phyloP scores from a whole-genome alignment of 2,797 vertebrate species.

The Xenentodon cancila region DNA sequence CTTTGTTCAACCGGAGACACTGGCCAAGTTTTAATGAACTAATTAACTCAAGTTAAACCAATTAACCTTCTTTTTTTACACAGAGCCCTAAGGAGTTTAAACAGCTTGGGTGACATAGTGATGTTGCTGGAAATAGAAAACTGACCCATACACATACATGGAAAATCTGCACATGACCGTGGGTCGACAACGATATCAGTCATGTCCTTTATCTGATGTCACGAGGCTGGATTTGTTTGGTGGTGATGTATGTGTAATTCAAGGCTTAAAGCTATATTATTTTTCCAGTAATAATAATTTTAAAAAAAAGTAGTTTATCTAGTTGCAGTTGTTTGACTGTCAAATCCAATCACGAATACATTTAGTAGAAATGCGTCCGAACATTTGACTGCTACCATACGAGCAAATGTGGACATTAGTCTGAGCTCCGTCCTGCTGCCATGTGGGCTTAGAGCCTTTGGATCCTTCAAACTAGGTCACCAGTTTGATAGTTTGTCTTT shows the following conservation, averaged over 20 bases:
- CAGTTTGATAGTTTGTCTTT: conserved; percentile 13
- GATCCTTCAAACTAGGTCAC: conserved; percentile 14
- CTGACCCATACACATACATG: conserved; percentile 6
- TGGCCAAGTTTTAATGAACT: conserved; percentile 59
- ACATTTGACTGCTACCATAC: background rate
- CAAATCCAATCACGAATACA: too few relatives aligned
- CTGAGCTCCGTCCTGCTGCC: background rate
- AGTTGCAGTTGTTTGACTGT: too few relatives aligned
- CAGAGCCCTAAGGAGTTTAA: conserved; percentile 55
- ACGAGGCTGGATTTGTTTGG: too few relatives aligned
- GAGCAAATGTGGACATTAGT: background rate
- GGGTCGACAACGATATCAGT: background rate
- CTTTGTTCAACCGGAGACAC: conserved; percentile 52
- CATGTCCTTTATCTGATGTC: too few relatives aligned
- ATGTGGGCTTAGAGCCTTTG: too few relatives aligned
- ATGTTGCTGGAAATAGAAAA: conserved; percentile 47
- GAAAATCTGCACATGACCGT: background rate
- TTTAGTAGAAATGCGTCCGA: too few relatives aligned
- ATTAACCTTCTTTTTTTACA: conserved; percentile 76
- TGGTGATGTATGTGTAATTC: background rate
- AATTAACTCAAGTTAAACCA: conserved; percentile 75
- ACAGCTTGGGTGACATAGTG: conserved; percentile 39
- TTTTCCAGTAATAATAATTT: too few relatives aligned
- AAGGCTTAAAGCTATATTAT: background rate
- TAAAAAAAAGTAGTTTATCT: too few relatives aligned